Evolutionary conservation across 2,888 invertebrate genomes (phyloP).

Genomic region (Agrotis puta): DNA sequence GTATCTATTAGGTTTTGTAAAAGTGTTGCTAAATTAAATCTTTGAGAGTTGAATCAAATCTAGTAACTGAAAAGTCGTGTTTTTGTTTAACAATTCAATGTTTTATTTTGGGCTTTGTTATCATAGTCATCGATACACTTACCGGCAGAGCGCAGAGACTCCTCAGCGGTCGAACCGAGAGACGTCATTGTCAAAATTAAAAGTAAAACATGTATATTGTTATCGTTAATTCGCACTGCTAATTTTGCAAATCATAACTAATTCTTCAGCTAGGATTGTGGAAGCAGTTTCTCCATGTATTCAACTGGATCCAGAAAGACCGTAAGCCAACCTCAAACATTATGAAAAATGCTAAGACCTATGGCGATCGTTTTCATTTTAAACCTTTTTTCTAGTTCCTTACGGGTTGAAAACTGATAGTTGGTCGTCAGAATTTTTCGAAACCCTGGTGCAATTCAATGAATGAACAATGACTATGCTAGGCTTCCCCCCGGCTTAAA

Average conservation of each 20-base stretch:
- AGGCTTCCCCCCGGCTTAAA: background rate
- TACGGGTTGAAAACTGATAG: background rate
- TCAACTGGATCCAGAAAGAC: background rate
- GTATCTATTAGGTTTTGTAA: conserved; percentile 30
- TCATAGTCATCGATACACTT: background rate
- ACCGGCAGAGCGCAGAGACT: background rate
- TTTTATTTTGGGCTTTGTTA: background rate
- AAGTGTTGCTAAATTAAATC: background rate
- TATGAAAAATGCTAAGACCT: background rate
- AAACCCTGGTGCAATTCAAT: background rate
- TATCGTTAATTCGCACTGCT: background rate
- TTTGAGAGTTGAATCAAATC: background rate
- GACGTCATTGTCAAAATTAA: background rate
- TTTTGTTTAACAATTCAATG: background rate
- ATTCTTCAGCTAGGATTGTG: background rate
- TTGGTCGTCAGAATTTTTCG: background rate
- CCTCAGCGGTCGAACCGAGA: background rate
- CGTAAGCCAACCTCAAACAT: background rate
- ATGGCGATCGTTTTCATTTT: background rate
- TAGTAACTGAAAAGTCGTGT: background rate
- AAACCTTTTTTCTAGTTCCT: background rate
- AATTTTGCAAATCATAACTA: background rate
- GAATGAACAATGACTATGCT: background rate
- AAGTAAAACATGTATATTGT: no score
- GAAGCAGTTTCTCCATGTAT: background rate